A percentile compares a stretch with the other conserved stretches of the same genome.
Evolutionary conservation across 2,888 invertebrate species (phyloP).

Genomic region (Tyria jacobaeae): DNA sequence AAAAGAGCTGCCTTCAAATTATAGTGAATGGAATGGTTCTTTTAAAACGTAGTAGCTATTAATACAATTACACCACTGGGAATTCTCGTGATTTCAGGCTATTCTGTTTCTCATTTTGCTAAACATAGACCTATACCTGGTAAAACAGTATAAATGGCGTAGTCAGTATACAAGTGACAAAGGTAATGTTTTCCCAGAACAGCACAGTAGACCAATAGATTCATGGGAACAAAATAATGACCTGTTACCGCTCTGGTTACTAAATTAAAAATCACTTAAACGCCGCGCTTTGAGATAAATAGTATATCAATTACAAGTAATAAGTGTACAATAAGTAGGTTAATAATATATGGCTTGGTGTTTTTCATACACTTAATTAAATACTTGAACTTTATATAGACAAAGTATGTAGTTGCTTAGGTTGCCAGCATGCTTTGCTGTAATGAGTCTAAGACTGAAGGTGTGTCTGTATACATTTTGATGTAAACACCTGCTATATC

Average conservation of each 20-base stretch:
- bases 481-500: background rate
- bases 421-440: background rate
- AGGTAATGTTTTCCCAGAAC: conserved; percentile 1
- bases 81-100: too few species aligned
- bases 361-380: conserved; percentile 20
- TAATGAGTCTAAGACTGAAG: conserved; percentile 4
- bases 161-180: conserved; percentile 1
- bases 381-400: conserved; percentile 41
- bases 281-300: background rate
- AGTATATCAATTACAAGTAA: background rate
- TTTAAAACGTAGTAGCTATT: too few species aligned
- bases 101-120: background rate
- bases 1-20: too few species aligned
- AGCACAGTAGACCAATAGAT: background rate
- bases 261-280: conserved; percentile 17
- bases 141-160: background rate
- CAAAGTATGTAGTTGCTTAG: conserved; percentile 12
- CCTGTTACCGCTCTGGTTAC: conserved; percentile 7
- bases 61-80: too few species aligned
- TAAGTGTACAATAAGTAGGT: conserved; percentile 28
- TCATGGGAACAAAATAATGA: conserved; percentile 13
- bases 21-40: too few species aligned
- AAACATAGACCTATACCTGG: background rate
- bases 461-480: background rate
- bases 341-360: conserved; percentile 30